phyloP scores from a whole-genome alignment of 2,797 vertebrate species.

The Esox masquinongy region DNA sequence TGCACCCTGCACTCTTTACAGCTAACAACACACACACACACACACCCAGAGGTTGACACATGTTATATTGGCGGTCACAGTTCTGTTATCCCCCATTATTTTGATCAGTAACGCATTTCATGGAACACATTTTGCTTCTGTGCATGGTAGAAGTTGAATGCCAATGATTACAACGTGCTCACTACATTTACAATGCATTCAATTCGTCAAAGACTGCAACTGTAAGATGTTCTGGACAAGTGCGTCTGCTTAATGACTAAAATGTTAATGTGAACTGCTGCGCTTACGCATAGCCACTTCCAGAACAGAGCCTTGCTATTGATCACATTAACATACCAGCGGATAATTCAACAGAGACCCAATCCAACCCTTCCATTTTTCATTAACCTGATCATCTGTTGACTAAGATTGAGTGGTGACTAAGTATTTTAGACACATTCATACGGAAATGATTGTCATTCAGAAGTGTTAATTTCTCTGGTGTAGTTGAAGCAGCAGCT shows the following conservation, averaged over 20 bases:
- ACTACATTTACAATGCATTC: neutral
- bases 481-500: constrained; percentile 35
- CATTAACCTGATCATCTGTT: constrained; percentile 24
- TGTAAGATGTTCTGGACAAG: neutral
- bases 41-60: constrained; percentile 60
- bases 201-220: neutral
- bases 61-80: constrained; percentile 72
- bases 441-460: constrained; percentile 42
- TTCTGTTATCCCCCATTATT: constrained; percentile 70
- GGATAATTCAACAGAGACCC: neutral
- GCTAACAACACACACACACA: constrained; percentile 22
- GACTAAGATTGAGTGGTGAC: constrained; percentile 37
- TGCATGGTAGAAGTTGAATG: constrained; percentile 27
- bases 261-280: no score
- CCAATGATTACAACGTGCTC: constrained; percentile 9
- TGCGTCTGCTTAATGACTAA: no score
- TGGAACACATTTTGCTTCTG: constrained; percentile 60
- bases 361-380: constrained; percentile 10
- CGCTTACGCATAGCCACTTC: no score
- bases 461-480: constrained; percentile 42
- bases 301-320: neutral
- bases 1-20: constrained; percentile 38
- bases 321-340: neutral
- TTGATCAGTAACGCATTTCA: constrained; percentile 57
- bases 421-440: constrained; percentile 34